Conservation (phyloP, 2,888 invertebrate genomes). For the Cantharis lateralis region DNA sequence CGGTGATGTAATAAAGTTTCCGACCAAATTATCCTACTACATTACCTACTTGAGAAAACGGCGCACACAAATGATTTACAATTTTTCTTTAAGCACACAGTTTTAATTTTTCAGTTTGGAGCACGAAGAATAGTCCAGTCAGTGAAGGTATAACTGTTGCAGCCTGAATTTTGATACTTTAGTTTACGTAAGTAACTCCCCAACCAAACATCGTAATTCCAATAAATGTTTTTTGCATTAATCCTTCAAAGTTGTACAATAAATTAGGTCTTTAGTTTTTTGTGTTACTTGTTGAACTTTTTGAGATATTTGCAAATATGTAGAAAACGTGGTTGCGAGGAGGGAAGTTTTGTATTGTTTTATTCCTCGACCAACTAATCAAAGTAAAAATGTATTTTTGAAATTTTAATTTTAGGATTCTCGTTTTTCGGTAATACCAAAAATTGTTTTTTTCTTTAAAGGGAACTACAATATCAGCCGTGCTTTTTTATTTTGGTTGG, state of each 20-base stretch:
- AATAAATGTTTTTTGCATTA: neutral
- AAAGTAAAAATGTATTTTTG: too few species aligned
- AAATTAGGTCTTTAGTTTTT: neutral
- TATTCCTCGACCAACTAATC: too few species aligned
- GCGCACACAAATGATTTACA: conserved; percentile 25
- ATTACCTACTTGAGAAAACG: conserved; percentile 22
- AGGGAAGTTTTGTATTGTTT: too few species aligned
- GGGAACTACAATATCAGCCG: too few species aligned
- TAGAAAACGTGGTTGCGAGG: neutral
- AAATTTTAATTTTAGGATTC: too few species aligned
- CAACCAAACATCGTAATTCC: too few species aligned
- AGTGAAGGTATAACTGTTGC: conserved; percentile 38
- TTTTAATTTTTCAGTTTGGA: neutral
- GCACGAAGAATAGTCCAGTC: neutral
- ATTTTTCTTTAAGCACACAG: conserved; percentile 21
- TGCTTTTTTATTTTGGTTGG: too few species aligned
- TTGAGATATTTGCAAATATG: neutral
- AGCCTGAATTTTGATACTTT: conserved; percentile 19
- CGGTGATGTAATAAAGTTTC: neutral
- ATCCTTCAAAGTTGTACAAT: neutral
- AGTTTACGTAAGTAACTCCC: neutral
- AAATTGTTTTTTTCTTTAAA: too few species aligned
- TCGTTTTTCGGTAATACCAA: too few species aligned
- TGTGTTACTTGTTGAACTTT: neutral
- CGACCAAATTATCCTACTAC: conserved; percentile 6